Evolutionary conservation across 2,113 vertebrate species (phyloP).

Genomic region (Heliornis fulica): DNA sequence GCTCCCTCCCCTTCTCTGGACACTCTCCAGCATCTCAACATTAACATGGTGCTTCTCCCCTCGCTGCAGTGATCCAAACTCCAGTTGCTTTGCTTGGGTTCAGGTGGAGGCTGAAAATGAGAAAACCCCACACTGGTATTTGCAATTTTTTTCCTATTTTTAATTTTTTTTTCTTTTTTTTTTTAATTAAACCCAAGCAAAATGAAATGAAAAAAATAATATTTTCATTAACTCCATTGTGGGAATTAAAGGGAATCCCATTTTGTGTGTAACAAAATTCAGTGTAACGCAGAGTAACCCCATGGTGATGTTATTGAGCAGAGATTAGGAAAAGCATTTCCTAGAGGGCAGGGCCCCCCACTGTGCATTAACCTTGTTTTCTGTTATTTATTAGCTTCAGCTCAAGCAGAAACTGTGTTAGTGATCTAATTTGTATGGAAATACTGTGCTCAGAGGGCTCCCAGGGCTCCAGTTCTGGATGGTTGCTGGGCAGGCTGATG

Average conservation of each 20-base stretch:
- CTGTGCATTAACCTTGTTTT: neutral
- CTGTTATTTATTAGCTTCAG: neutral
- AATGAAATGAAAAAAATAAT: too few species aligned
- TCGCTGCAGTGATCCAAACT: neutral
- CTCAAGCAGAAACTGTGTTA: neutral
- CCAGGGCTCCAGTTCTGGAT: neutral
- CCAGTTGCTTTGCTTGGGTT: neutral
- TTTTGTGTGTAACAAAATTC: neutral
- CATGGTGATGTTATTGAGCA: neutral
- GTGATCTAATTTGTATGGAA: neutral
- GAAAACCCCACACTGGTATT: neutral
- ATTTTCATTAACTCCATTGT: neutral
- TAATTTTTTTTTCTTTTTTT: neutral
- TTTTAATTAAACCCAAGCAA: neutral
- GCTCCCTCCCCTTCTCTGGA: too few species aligned
- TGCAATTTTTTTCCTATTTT: neutral
- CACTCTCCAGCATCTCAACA: too few species aligned
- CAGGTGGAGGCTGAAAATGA: neutral
- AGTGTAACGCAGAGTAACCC: neutral
- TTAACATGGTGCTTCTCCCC: neutral
- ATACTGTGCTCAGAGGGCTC: neutral
- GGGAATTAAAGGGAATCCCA: neutral
- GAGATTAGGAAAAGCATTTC: neutral
- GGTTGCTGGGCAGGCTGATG: neutral
- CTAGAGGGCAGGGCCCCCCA: neutral